Base-by-base conservation (phyloP, 2,888 invertebrate genomes). In the Rhogogaster chlorosoma region DNA sequence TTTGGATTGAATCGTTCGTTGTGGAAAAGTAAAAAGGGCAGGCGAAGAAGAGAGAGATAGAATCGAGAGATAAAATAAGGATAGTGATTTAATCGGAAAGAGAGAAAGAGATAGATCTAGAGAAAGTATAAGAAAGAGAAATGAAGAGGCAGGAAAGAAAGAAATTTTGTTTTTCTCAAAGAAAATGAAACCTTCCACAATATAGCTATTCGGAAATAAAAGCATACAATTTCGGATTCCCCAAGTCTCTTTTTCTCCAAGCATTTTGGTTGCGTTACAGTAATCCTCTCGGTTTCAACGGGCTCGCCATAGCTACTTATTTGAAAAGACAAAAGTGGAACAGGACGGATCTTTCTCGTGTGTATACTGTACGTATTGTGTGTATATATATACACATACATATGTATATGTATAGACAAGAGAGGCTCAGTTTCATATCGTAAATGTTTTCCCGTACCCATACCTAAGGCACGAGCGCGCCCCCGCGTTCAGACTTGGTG, bases 221-320 rank as follows among this genome's bases (percentile, higher is more conserved):
- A 77, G 77, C n/a, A 77, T 32, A 53, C 77, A 77, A 77, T 77
- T 45, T 29, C 22, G 12, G 45, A 4, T 49, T 75, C 7, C 7
- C 29, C 75, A 45, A n/a, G 1, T 26, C 49, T 78, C 78, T 57
- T 32, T 1, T 29, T 78, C 32, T 2, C 10, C 49, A 22, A 73
- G 38, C 26, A 73, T 73, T 73, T 77, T 61, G 36, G 45, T 29
- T 78, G n/a, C 61, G 61, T 77, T 15, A 80, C n/a, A 22, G 38
- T 80, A 80, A 80, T 80, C 61, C 80, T 80, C 57, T 80, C 57
- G 61, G 36, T 80, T 57, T 80, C 80, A 80, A 80, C 80, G 36
- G 12, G 15, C 22, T 22, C 57, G 22, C 57, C 49, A 77, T 73
- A 53, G 10, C 42, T 42, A 73, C 53, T 45, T 53, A 53, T 77